These are phyloP conservation scores for Magallana ariakensis DNA, from an alignment of 1,140 invertebrate genomes.

Conservation along the genomic window DNA sequence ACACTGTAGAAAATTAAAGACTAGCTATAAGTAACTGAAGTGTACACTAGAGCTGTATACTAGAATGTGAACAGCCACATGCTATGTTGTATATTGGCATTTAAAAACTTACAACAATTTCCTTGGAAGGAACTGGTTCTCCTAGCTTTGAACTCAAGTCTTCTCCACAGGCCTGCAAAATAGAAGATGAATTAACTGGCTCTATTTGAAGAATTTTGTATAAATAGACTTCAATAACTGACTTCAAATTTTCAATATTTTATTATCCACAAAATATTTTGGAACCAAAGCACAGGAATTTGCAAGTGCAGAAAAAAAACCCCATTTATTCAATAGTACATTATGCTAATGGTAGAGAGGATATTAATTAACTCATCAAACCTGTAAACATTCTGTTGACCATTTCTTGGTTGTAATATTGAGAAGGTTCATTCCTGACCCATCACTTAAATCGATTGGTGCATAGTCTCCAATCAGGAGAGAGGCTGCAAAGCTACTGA, in stretches of 20 bases:
- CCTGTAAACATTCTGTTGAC: slow-evolving; percentile 88
- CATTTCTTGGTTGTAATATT: slow-evolving; percentile 91
- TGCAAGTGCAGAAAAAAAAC: no score
- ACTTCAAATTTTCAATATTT: no score
- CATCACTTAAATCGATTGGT: slow-evolving; percentile 94
- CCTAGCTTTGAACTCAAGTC: slow-evolving; percentile 86
- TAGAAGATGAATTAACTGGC: not conserved
- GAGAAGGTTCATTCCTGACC: slow-evolving; percentile 97
- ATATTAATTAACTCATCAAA: slow-evolving; percentile 63
- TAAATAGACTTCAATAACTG: no score
- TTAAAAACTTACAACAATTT: slow-evolving; percentile 81
- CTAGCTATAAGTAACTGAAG: no score
- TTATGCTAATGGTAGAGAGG: no score
- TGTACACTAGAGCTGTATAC: no score
- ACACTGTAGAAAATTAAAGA: no score
- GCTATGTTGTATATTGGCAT: no score
- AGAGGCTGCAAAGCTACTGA: slow-evolving; percentile 93
- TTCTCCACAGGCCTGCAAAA: slow-evolving; percentile 83
- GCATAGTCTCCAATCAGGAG: slow-evolving; percentile 94
- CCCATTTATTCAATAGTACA: no score
- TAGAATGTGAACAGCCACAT: no score
- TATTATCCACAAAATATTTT: no score
- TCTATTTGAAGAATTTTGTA: not conserved
- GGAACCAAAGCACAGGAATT: no score
- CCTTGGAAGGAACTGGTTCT: slow-evolving; percentile 85